Evolutionary conservation across 2,797 vertebrate species (phyloP).

Genomic region (Myoxocephalus aenaeus): DNA sequence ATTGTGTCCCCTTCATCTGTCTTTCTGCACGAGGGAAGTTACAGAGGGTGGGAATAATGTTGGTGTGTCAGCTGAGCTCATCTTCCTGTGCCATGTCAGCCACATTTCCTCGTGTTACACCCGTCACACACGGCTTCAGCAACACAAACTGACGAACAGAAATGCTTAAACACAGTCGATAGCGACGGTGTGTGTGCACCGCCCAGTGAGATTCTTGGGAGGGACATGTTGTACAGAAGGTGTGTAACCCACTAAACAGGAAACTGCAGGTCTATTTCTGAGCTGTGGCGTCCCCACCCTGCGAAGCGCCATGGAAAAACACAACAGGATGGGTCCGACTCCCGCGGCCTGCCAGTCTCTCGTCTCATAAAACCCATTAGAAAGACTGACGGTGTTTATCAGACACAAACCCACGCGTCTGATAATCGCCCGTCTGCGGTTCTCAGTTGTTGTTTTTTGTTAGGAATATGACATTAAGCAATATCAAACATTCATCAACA

Average conservation of each 20-base stretch:
- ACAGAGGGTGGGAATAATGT: slow-evolving; percentile 24
- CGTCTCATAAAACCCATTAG: slow-evolving; percentile 41
- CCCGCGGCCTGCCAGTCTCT: slow-evolving; percentile 12
- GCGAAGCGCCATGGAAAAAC: slow-evolving; percentile 50
- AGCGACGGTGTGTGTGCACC: neutral
- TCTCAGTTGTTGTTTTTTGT: neutral
- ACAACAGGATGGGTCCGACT: slow-evolving; percentile 14
- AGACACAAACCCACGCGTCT: neutral
- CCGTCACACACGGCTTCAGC: no score
- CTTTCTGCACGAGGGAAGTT: neutral
- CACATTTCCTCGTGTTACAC: slow-evolving; percentile 11
- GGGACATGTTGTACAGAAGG: slow-evolving; percentile 41
- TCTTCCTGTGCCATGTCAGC: slow-evolving; percentile 37
- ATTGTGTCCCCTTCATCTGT: neutral
- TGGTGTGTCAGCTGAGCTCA: slow-evolving; percentile 26
- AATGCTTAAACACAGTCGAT: no score
- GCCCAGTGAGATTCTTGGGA: slow-evolving; percentile 37
- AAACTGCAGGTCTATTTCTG: slow-evolving; percentile 67
- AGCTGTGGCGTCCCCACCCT: slow-evolving; percentile 47
- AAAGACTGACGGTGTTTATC: slow-evolving; percentile 22
- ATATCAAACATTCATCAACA: slow-evolving; percentile 6
- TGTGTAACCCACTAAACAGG: slow-evolving; percentile 65
- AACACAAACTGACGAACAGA: no score
- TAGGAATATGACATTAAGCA: slow-evolving; percentile 9
- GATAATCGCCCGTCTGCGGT: neutral